A percentile compares a stretch with the other conserved stretches of the same genome.
These are phyloP conservation scores for Physocephala rufipes DNA, from an alignment of 2,888 invertebrate genomes.

Conservation along the genomic window DNA sequence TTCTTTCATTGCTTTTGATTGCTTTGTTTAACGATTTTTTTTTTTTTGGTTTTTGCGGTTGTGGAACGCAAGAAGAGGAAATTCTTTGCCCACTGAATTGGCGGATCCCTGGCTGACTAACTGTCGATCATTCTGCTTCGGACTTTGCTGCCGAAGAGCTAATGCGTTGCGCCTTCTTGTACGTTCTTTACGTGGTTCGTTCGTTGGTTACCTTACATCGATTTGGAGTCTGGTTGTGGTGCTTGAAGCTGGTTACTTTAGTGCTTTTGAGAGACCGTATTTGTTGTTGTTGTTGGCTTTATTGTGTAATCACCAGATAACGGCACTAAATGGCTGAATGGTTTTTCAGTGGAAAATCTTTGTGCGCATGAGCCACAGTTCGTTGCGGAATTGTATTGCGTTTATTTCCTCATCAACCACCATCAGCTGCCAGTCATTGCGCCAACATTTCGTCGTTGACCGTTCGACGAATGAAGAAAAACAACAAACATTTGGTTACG, in stretches of 20 bases:
- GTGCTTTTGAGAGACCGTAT: slow-evolving; percentile 26
- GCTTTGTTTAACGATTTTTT: slow-evolving; percentile 17
- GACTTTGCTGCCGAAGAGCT: slow-evolving; percentile 1
- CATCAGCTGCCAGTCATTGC: slow-evolving; percentile 3
- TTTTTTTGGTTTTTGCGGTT: neutral
- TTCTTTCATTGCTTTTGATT: slow-evolving; percentile 5
- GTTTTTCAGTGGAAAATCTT: slow-evolving; percentile 31
- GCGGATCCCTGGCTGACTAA: neutral
- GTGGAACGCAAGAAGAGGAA: neutral
- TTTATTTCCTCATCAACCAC: slow-evolving; percentile 9
- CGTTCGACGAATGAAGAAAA: slow-evolving; percentile 2
- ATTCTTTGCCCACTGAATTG: neutral
- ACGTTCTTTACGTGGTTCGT: no score
- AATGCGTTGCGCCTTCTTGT: no score
- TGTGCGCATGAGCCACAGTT: slow-evolving; percentile 27
- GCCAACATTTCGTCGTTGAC: neutral
- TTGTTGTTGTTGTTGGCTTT: slow-evolving; percentile 50
- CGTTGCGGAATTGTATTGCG: neutral
- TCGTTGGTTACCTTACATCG: slow-evolving; percentile 4
- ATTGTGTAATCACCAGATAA: slow-evolving; percentile 64
- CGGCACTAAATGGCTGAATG: slow-evolving; percentile 64
- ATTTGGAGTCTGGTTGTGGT: slow-evolving; percentile 11
- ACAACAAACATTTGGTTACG: slow-evolving; percentile 29
- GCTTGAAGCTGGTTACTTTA: slow-evolving; percentile 36
- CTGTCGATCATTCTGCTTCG: neutral